Evolutionary conservation across 2,888 invertebrate genomes (phyloP).

Genomic region (Macrosiphum euphorbiae): DNA sequence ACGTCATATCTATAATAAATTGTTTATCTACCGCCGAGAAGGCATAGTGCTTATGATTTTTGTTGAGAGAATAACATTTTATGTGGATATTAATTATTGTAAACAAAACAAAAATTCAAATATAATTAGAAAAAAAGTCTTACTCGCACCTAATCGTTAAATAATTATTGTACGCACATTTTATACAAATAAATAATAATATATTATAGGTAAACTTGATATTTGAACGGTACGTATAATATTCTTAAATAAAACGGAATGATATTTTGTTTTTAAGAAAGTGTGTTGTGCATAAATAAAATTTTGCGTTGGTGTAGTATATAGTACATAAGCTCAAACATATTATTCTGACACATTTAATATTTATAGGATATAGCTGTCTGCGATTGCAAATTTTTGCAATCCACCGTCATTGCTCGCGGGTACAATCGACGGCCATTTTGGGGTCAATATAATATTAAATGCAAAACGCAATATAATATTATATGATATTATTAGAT

Average conservation of each 20-base stretch:
- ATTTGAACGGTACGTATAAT: neutral
- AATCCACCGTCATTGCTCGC: neutral
- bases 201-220: neutral
- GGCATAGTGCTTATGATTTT: neutral
- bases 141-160: neutral
- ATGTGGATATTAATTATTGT: neutral
- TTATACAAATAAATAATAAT: neutral
- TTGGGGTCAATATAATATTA: neutral
- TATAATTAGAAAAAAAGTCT: neutral
- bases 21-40: neutral
- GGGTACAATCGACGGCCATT: neutral
- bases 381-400: neutral
- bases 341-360: neutral
- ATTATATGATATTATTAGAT: neutral
- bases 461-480: neutral
- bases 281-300: neutral
- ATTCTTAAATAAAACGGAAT: neutral
- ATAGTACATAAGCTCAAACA: neutral
- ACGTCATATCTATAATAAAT: neutral
- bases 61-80: neutral
- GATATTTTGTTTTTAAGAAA: neutral
- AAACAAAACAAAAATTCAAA: neutral
- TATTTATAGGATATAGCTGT: neutral
- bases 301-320: neutral
- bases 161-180: neutral